phyloP scores from a whole-genome alignment of 2,888 invertebrate genomes.

The Strigamia maritima region DNA sequence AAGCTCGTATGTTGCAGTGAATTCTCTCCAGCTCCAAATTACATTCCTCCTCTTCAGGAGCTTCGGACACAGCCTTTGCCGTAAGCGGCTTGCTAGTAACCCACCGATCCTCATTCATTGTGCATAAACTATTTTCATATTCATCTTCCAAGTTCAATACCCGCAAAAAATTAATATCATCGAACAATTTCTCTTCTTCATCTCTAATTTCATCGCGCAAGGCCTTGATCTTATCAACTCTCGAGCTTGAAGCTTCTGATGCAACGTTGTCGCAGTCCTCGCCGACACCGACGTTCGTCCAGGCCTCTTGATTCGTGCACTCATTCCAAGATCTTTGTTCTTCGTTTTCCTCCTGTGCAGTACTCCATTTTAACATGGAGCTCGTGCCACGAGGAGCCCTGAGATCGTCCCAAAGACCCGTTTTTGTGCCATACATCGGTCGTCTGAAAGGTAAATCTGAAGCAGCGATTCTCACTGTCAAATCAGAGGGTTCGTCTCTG shows the following conservation, averaged over 20 bases:
- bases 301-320: not conserved
- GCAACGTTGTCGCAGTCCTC: not conserved
- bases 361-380: conserved; percentile 34
- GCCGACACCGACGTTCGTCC: not conserved
- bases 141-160: conserved; percentile 40
- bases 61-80: not conserved
- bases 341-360: conserved; percentile 37
- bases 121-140: conserved; percentile 29
- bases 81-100: not conserved
- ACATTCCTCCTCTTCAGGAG: conserved; percentile 39
- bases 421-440: not conserved
- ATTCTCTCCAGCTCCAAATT: conserved; percentile 41
- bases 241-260: not conserved
- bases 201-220: conserved; percentile 40
- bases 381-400: not conserved
- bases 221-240: conserved; percentile 27
- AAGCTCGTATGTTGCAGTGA: conserved; percentile 18
- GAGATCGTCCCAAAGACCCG: conserved; percentile 16
- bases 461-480: not conserved
- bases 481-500: conserved; percentile 26
- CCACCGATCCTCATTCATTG: not conserved
- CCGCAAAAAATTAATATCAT: conserved; percentile 41
- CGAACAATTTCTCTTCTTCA: conserved; percentile 42
- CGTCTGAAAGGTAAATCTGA: not conserved
- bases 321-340: conserved; percentile 12